Evolutionary conservation across 2,113 vertebrate species (phyloP).

Genomic region (Falco punctatus): DNA sequence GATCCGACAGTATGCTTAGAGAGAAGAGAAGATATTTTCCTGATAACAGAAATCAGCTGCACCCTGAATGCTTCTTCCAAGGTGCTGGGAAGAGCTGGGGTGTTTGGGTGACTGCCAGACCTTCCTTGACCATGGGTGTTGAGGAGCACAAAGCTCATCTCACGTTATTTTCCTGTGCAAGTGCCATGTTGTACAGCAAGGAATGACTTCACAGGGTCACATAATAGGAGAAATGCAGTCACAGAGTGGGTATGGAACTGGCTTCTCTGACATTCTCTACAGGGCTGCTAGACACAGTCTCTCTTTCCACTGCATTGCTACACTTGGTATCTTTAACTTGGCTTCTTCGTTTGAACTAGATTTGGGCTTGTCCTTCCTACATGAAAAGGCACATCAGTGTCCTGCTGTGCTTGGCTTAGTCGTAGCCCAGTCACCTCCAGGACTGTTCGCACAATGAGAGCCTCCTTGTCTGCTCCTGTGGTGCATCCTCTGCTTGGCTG

Average conservation of each 20-base stretch:
- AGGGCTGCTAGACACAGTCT: not conserved
- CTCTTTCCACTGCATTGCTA: not conserved
- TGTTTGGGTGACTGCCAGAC: too few species aligned
- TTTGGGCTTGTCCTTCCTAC: not conserved
- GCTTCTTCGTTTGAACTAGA: not conserved
- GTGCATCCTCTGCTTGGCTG: not conserved
- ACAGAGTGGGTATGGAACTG: not conserved
- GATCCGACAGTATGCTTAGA: not conserved
- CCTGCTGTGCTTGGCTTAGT: not conserved
- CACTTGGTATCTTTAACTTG: not conserved
- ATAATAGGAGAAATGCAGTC: not conserved
- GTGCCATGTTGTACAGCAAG: not conserved
- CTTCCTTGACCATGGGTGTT: not conserved
- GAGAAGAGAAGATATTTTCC: not conserved
- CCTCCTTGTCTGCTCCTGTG: not conserved
- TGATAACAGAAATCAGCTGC: not conserved
- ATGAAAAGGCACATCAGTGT: not conserved
- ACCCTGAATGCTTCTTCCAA: not conserved
- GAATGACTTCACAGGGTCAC: not conserved
- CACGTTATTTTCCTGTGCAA: not conserved
- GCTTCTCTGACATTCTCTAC: not conserved
- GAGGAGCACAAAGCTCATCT: not conserved
- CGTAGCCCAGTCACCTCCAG: not conserved
- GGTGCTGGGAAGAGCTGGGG: not conserved
- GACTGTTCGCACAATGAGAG: accelerated